Percentiles rank a stretch among this genome's conserved stretches.
phyloP scores from a whole-genome alignment of 2,113 vertebrate genomes.

The Plecturocebus donacophilus region DNA sequence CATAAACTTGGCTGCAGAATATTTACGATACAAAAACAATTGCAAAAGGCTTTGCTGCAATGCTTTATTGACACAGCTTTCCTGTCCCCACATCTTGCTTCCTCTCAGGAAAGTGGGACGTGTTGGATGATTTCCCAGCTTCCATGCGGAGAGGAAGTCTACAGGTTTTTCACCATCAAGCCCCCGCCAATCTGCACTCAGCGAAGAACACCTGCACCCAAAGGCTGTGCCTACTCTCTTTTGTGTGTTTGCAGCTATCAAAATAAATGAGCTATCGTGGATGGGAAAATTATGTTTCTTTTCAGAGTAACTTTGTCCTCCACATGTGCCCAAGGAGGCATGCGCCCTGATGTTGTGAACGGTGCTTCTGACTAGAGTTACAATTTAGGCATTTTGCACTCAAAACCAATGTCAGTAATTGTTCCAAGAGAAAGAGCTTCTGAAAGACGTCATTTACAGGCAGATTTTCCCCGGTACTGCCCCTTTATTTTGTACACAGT shows the following conservation, averaged over 20 bases:
- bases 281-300: slow-evolving; percentile 43
- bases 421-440: neutral
- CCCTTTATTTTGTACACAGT: neutral
- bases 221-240: slow-evolving; percentile 44
- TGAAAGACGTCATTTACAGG: neutral
- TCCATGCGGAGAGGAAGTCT: slow-evolving; percentile 84
- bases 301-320: slow-evolving; percentile 46
- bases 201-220: slow-evolving; percentile 81
- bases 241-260: slow-evolving; percentile 63
- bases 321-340: neutral
- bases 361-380: slow-evolving; percentile 8
- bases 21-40: slow-evolving; percentile 80
- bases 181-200: slow-evolving; percentile 70
- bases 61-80: slow-evolving; percentile 83
- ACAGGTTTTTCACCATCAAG: slow-evolving; percentile 70
- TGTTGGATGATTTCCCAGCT: slow-evolving; percentile 85
- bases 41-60: slow-evolving; percentile 70
- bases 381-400: slow-evolving; percentile 31
- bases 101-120: slow-evolving; percentile 86
- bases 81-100: slow-evolving; percentile 86
- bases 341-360: neutral
- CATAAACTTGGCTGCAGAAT: slow-evolving; percentile 49
- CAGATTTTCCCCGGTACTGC: neutral
- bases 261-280: slow-evolving; percentile 73
- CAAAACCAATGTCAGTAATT: slow-evolving; percentile 27